Base-by-base conservation (phyloP, 2,797 vertebrate species). In the Chlorospingus flavigularis region DNA sequence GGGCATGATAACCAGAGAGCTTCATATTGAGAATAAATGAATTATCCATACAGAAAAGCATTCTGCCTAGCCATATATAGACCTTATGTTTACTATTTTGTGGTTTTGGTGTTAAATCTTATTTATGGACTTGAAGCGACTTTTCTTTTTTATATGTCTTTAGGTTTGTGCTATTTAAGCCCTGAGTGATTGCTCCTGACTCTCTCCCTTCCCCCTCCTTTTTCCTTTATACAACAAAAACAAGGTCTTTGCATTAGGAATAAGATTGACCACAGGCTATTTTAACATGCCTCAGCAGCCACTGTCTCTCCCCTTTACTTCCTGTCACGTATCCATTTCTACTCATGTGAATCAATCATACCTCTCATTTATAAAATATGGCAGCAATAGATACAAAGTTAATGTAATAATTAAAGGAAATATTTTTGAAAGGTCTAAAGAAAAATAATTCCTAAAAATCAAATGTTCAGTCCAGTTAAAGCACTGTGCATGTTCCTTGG, bases 221-320 rank as follows among this genome's bases (percentile, higher is more conserved):
- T 86, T 94, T 88, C 51, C 60, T 91, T 91, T 81, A 67, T 63
- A 90, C 66, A 94, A 96, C 73, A 96, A 95, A 95, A 97, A 89
- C 93, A 96, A 96, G 90, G 91, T 94, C 94, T 96, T 90, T 96
- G 94, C 95, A 96, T 96, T 91, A 94, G 84, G 89, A 96, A 96
- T 96, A 96, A 94, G 95, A 94, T 92, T 96, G 95, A 96, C 95
- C 96, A 94, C 95, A 94, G 94, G 96, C 95, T 90, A 92, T 91
- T 97, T 92, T 95, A 96, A 92, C 91, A 94, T 96, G 94, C 94
- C 90, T 91, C 33, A 75, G 82, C 82, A 85, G 85, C 93, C 81
- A 72, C 95, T 76, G 76, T 85, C 91, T 94, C 89, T 91, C 73
- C 55, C 63, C 61, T 61, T 60, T 85, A 85, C 94, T 93, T 94